Base-by-base conservation (phyloP, 1,140 invertebrate genomes). In the Aphaenogaster floridana region DNA sequence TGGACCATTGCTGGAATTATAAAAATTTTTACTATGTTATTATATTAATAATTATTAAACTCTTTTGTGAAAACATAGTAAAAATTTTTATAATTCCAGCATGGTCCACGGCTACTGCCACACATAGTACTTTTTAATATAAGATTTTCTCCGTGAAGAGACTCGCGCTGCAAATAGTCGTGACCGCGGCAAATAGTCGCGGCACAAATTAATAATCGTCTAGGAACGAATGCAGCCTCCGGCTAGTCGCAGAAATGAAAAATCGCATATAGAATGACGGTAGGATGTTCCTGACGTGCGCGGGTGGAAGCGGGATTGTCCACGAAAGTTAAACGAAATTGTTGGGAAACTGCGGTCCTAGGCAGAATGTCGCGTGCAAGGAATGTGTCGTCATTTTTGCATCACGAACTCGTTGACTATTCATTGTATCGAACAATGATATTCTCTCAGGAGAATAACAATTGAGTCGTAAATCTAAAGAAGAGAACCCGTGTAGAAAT, bases 331-430 rank as follows among this genome's bases (percentile, higher is more conserved):
- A 71, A 81, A 71, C 50, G 66, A 81, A 81, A 81, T 52, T 59
- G 64, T 69, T 69, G 78, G 64, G 13, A 81, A 81, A 81, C 71
- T 81, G 79, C 79, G 45, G 39, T 34, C 64, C 64, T 42, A 34
- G 50, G 17, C 34, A 28, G n/a, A 59, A 81, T 21, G 78, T 81
- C 78, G 28, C 28, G 28, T 28, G 28, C 28, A 28, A 28, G 0
- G 79, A 81, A 39, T 45, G n/a, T 15, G 71, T 81, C n/a, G 78
- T 81, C 39, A 81, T 81, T 81, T 71, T 81, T 71, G 50, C 64
- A 81, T 71, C 64, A 34, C 36, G 4, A 17, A n/a, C n/a, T 81
- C 15, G 50, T 81, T 39, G 36, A n/a, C 52, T n/a, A n/a, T n/a
- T 42, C 61, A 79, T 79, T 34, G 50, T 71, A 21, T 71, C 50